Percentiles rank a stretch among this genome's conserved stretches.
Evolutionary conservation across 53 echinoderm and acorn worm genomes (phyloP).

Genomic region (Paracentrotus lividus): DNA sequence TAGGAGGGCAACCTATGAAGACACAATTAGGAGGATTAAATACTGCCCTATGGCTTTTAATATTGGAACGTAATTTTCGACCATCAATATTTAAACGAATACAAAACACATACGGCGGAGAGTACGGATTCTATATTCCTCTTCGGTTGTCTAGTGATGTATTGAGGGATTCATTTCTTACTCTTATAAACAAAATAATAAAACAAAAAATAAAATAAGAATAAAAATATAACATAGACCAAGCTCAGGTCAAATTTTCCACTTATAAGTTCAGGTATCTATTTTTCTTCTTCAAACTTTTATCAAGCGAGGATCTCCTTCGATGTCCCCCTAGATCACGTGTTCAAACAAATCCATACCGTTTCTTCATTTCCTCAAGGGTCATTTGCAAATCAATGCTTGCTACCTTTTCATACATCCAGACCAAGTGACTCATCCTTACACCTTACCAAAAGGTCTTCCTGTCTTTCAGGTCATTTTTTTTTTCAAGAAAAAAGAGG

Average conservation of each 20-base stretch:
- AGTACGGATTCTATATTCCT: too few relatives aligned
- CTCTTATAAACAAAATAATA: background rate
- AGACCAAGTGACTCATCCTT: constrained; percentile 11
- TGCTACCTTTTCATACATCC: background rate
- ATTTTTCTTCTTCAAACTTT: background rate
- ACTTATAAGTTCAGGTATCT: background rate
- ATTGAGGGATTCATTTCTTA: too few relatives aligned
- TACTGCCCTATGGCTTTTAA: too few relatives aligned
- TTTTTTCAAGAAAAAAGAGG: background rate
- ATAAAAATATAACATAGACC: background rate
- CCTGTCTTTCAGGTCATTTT: background rate
- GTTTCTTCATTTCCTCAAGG: constrained; percentile 43
- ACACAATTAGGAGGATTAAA: too few relatives aligned
- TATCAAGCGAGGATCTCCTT: background rate
- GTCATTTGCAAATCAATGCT: constrained; percentile 52
- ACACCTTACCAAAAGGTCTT: constrained; percentile 10
- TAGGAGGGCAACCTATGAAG: background rate
- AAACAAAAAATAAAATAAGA: too few relatives aligned
- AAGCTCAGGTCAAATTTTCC: background rate
- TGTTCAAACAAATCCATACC: constrained; percentile 37
- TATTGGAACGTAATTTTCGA: too few relatives aligned
- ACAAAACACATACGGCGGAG: too few relatives aligned
- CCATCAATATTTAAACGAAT: too few relatives aligned
- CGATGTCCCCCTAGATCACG: constrained; percentile 1
- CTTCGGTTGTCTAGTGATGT: too few relatives aligned